Base-by-base conservation (phyloP, 1,140 invertebrate species). In the Macrocentrus cingulum region DNA sequence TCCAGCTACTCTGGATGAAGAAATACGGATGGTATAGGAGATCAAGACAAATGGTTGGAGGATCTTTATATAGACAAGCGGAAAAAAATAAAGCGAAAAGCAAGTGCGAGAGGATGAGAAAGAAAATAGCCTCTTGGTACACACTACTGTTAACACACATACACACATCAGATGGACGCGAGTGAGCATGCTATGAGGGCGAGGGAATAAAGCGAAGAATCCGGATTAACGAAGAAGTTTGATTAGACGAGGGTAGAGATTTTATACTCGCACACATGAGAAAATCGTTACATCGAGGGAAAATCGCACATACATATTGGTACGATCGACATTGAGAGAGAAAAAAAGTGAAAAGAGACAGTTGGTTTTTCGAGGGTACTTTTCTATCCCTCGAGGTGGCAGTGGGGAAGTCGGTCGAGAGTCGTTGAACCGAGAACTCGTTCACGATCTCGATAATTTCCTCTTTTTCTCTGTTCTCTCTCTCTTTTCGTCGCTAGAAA, bases 391-490 rank as follows among this genome's bases (percentile, higher is more conserved):
- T 15, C 15, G 34, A 57, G 55, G 37, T 49, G 55, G 22, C 25
- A 29, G 25, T 34, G 20, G n/a, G n/a, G 46, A 61, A 52, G 53
- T 52, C 49, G 59, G 48, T 50, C 46, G 54, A 45, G 53, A 61
- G 54, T 61, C 55, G 36, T 57, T 50, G 55, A 50, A 57, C 45
- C 46, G 46, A 25, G 32, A 49, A 57, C 55, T 56, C 23, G 45
- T 42, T 50, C 29, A 49, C 36, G 45, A 57, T 57, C 55, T 48
- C 45, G 55, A 57, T 57, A 61, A 55, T 56, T 51, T 51, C 13
- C 8, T 48, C 50, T 36, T 55, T 36, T 15, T 36, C 11, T 42
- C 20, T 41, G 13, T 39, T 29, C 51, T 34, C 20, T 22, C 51
- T 29, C 19, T 18, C 2, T 19, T 49, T 22, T 57, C 15, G 48